Evolutionary conservation across 2,113 vertebrate genomes (phyloP).

Genomic region (Equus quagga): DNA sequence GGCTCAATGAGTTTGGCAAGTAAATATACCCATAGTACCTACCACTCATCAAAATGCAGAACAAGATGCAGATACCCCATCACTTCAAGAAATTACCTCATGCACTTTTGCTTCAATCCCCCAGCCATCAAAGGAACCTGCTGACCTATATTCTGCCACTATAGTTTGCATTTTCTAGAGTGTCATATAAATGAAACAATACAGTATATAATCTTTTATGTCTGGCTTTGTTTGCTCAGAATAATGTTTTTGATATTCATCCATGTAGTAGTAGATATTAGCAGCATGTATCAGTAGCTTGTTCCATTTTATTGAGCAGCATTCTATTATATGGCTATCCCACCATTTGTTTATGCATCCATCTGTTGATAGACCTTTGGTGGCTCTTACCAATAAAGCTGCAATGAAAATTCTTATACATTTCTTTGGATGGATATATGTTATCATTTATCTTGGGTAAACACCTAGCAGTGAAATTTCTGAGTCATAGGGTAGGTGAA

Average conservation of each 20-base stretch:
- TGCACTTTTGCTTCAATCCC: not conserved
- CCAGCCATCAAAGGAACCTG: not conserved
- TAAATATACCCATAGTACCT: not conserved
- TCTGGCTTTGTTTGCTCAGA: slow-evolving; percentile 12
- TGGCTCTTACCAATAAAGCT: not conserved
- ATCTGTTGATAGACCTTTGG: not conserved
- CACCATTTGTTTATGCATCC: not conserved
- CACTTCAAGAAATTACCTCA: not conserved
- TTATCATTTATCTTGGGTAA: slow-evolving; percentile 11
- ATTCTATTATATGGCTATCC: not conserved
- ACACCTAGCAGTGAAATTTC: not conserved
- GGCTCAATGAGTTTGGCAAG: not conserved
- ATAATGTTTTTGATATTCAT: not conserved
- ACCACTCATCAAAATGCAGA: not conserved
- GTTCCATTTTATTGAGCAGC: not conserved
- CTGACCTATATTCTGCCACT: not conserved
- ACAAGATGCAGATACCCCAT: not conserved
- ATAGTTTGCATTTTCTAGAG: not conserved
- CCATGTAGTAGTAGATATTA: not conserved
- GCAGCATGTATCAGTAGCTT: not conserved
- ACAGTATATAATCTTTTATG: not conserved
- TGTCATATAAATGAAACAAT: not conserved
- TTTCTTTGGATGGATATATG: not conserved
- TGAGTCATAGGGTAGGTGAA: not conserved
- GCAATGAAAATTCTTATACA: not conserved